Evolutionary conservation across 2,797 vertebrate genomes (phyloP), one percentile per base, ranked within the genome.

Genomic region (Platalea minor): DNA sequence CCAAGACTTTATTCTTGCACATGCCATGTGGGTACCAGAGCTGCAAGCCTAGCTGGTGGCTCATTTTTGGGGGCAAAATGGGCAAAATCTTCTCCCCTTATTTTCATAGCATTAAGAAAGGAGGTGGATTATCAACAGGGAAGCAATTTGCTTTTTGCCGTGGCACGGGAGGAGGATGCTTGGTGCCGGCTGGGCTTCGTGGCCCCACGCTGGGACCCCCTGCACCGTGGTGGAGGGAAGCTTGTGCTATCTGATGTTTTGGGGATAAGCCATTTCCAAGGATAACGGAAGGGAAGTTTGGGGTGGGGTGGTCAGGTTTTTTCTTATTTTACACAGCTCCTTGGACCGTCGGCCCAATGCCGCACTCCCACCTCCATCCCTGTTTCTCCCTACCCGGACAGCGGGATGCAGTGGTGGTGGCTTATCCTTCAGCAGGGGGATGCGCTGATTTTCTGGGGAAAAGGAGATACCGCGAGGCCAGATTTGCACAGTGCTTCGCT

Each of bases 381-480:
- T 5, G 3, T 39, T 82, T 56, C 39, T 26, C 48, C 74, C n/a
- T 70, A 23, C 25, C 53, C 2, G 9, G 17, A 2, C 60, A 26
- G n/a, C 0, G 9, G 61, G 74, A 7, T 0, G 0, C 4, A 54
- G 17, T 64, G 33, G 10, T 35, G 33, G 26, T 6, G 13, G n/a
- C 46, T 85, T 10, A 3, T 43, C 43, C 84, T 56, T 46, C 13
- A n/a, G 65, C 41, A 6, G 0, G 5, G 48, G 33, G 18, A 33
- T 0, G 0, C 4, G 1, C 24, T 31, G 57, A 37, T 84, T 48
- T 89, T 68, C 21, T 6, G 2, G 23, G 68, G 54, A 76, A 50
- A 26, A 63, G 26, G 69, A 70, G 51, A 5, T 1, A 9, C 11
- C 0, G 0, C 0, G 2, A 82, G 57, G n/a, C n/a, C 2, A 14